These are phyloP conservation scores for Gavia stellata DNA, from an alignment of 2,113 vertebrate genomes.

Conservation along the genomic window DNA sequence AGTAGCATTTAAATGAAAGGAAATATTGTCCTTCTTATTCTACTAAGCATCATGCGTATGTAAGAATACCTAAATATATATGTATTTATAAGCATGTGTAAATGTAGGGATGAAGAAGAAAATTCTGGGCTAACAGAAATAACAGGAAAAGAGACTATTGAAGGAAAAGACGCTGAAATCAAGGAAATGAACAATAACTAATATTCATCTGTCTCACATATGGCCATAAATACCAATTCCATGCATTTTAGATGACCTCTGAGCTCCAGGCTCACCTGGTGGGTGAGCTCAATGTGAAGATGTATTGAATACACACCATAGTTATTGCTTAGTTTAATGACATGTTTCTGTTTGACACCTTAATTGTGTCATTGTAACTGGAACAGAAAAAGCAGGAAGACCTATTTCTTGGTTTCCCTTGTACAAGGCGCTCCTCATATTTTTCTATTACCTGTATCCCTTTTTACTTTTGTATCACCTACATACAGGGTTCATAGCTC, in stretches of 20 bases:
- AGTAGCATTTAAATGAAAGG: neutral
- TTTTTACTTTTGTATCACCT: neutral
- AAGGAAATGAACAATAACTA: neutral
- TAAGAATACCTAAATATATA: neutral
- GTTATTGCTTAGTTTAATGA: neutral
- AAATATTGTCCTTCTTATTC: neutral
- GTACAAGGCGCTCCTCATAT: neutral
- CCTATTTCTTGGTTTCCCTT: neutral
- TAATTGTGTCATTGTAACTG: neutral
- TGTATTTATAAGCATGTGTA: neutral
- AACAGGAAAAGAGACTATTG: neutral
- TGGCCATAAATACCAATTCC: neutral
- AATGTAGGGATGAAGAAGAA: neutral
- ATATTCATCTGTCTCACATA: neutral
- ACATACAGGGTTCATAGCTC: neutral
- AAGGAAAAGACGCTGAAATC: neutral
- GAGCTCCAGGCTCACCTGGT: neutral
- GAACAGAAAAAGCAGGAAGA: neutral
- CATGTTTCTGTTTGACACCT: neutral
- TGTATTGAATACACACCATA: neutral
- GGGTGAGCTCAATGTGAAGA: neutral
- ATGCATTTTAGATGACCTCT: neutral
- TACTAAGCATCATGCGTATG: neutral
- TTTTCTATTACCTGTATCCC: neutral
- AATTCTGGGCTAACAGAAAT: neutral